Percentiles rank a stretch among this genome's conserved stretches.
Evolutionary conservation across 2,113 vertebrate species (phyloP).

Genomic region (Cromileptes altivelis): DNA sequence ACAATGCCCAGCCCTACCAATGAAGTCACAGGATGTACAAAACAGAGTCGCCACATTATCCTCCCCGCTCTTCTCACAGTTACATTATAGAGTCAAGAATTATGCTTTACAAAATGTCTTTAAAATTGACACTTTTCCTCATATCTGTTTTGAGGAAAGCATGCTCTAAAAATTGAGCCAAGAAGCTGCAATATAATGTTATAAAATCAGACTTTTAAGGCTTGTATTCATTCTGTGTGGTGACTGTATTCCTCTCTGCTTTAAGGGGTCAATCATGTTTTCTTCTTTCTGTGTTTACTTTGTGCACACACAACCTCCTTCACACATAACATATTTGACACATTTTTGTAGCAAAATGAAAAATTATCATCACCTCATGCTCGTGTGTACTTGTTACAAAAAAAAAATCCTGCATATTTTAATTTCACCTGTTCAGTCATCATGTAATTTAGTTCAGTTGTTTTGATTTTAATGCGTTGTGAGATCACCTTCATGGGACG

Average conservation of each 20-base stretch:
- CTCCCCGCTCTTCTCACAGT: background rate
- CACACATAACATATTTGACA: background rate
- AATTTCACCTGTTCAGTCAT: background rate
- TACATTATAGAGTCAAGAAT: background rate
- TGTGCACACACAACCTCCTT: background rate
- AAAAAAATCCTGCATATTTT: background rate
- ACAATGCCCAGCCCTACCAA: too few relatives aligned
- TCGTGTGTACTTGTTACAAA: background rate
- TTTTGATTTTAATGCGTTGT: background rate
- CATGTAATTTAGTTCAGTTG: background rate
- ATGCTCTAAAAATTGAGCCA: background rate
- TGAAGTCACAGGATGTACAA: background rate
- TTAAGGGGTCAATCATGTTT: slow-evolving; percentile 7
- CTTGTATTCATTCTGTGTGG: background rate
- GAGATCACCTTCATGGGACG: background rate
- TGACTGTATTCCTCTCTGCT: slow-evolving; percentile 7
- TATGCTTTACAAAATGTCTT: background rate
- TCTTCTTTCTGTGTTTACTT: background rate
- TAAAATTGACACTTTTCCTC: background rate
- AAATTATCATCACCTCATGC: background rate
- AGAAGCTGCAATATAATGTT: background rate
- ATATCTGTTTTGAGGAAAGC: background rate
- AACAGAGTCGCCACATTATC: background rate
- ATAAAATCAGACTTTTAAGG: background rate
- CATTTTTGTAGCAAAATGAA: background rate